Base-by-base conservation (phyloP, 2,888 invertebrate genomes). In the Glyphotaelius pellucidus region DNA sequence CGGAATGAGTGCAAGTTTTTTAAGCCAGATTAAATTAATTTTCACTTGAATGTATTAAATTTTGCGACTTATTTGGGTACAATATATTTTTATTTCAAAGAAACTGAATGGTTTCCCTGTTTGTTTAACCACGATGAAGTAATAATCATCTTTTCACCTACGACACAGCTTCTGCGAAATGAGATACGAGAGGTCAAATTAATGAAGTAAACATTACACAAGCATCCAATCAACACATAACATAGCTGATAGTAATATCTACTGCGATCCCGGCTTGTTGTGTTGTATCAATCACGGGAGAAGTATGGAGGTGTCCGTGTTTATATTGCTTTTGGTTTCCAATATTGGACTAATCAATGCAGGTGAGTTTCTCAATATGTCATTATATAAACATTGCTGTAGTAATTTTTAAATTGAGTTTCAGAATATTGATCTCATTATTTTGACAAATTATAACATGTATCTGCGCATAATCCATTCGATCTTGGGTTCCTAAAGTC, bases 111-210 rank as follows among this genome's bases (percentile, higher is more conserved):
- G 25, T 67, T 67, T n/a, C 25, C 9, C 25, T 67, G 67, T 67
- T 67, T 67, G 67, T 67, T 67, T n/a, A 67, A 67, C n/a, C n/a
- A 67, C 5, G 67, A n/a, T 67, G 67, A 67, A 25, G 11, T 67
- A 67, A 30, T 52, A 15, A 52, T 87, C n/a, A 67, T n/a, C 25
- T 87, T 87, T 87, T 91, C 93, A 93, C 92, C 91, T 92, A 79
- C 42, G 31, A 90, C 80, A 92, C 88, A 90, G 80, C 84, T 85
- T 90, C 42, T 80, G 83, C 25, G 38, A 47, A 80, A 32, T 84
- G 32, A 85, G 93, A 93, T 93, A 92, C 67, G 32, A 91, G 88
- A 93, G 93, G 93, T 93, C 93, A 93, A 92, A 89, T 89, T 90
- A 90, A 93, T 93, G 79, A 91, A 80, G 84, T 42, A 85, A 91